Evolutionary conservation across 2,888 invertebrate species (phyloP).

Genomic region (Diabrotica balteata): DNA sequence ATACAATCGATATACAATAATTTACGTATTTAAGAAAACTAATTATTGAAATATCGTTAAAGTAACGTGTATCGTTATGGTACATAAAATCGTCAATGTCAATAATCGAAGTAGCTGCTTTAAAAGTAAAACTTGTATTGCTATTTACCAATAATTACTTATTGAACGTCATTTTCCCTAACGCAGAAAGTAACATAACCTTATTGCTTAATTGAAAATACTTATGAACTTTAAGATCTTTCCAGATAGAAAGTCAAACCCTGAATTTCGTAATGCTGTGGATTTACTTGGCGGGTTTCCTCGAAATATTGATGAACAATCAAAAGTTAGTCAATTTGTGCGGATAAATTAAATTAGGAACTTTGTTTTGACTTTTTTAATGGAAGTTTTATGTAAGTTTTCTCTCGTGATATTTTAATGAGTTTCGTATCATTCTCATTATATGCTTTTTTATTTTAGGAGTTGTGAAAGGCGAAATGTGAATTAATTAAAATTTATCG

Average conservation of each 20-base stretch:
- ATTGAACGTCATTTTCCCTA: no score
- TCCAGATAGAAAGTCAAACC: neutral
- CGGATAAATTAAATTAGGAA: slow-evolving; percentile 24
- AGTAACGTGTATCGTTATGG: no score
- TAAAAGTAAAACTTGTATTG: no score
- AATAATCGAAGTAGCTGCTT: no score
- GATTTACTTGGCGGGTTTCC: slow-evolving; percentile 22
- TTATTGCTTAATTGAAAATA: no score
- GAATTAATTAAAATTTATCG: slow-evolving; percentile 18
- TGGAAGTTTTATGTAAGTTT: slow-evolving; percentile 24
- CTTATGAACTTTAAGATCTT: neutral
- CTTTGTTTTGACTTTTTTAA: slow-evolving; percentile 24
- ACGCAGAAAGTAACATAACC: no score
- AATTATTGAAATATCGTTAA: no score
- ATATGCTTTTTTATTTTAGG: slow-evolving; percentile 12
- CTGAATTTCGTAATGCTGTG: slow-evolving; percentile 14
- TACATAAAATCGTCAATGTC: no score
- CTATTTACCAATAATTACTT: no score
- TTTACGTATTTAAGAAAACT: no score
- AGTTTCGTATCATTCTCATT: slow-evolving; percentile 18
- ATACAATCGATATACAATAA: no score
- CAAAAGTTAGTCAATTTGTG: slow-evolving; percentile 28
- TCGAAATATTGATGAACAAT: slow-evolving; percentile 26
- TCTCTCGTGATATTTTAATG: slow-evolving; percentile 25
- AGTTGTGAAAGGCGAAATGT: slow-evolving; percentile 6